Percentiles rank a stretch among this genome's conserved stretches.
Conservation (phyloP, 2,113 vertebrate species). For the Castor canadensis region DNA sequence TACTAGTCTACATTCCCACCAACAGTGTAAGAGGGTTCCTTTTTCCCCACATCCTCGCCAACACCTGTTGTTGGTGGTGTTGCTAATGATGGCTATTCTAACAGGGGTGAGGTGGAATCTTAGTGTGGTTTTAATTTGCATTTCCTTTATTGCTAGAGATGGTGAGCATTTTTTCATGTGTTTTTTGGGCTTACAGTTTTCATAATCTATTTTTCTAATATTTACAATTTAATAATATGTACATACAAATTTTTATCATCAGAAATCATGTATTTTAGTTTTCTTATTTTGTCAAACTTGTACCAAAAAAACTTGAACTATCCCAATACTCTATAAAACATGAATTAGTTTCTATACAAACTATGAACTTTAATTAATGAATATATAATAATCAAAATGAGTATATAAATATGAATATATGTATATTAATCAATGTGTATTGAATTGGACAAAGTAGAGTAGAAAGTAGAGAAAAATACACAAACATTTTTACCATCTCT, state of each 20-base stretch:
- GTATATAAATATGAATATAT: background rate
- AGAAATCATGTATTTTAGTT: constrained; percentile 14
- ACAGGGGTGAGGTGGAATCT: no score
- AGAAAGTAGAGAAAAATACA: background rate
- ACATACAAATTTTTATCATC: background rate
- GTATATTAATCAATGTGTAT: background rate
- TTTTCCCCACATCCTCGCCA: no score
- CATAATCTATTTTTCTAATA: constrained; percentile 41
- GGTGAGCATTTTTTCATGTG: no score
- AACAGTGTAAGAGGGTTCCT: no score
- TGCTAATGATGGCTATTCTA: no score
- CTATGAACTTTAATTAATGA: background rate
- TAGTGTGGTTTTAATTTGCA: no score
- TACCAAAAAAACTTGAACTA: background rate
- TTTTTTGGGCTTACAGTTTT: background rate
- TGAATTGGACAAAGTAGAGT: constrained; percentile 34
- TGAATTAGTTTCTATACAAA: constrained; percentile 26
- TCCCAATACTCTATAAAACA: background rate
- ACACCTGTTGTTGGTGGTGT: no score
- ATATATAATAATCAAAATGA: background rate
- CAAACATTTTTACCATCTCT: background rate
- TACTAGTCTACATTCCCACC: no score
- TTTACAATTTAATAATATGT: constrained; percentile 20
- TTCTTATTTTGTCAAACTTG: background rate
- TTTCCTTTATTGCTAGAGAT: no score